Conservation (phyloP, 2,888 invertebrate genomes). For the Parnassius glacialis region DNA sequence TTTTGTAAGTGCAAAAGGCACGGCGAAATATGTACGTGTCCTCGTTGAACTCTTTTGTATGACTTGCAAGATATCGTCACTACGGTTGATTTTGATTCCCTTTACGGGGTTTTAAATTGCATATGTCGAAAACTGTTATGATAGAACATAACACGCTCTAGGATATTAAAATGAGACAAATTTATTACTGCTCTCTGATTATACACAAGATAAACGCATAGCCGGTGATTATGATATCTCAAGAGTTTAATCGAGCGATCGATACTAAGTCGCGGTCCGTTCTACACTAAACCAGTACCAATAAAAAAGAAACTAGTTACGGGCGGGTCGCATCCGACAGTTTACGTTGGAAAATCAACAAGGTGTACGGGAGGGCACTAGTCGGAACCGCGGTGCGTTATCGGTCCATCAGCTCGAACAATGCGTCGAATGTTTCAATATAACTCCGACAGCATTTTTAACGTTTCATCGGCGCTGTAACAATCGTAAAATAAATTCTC, state of each 20-base stretch:
- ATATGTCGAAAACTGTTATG: constrained; percentile 56
- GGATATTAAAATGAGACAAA: constrained; percentile 78
- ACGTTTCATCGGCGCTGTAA: constrained; percentile 78
- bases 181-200: constrained; percentile 76
- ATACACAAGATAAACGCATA: constrained; percentile 77
- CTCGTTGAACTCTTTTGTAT: constrained; percentile 73
- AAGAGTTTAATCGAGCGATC: constrained; percentile 73
- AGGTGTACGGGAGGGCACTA: constrained; percentile 58
- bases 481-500: constrained; percentile 80
- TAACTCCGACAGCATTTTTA: constrained; percentile 78
- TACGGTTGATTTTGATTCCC: constrained; percentile 39
- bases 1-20: too few relatives aligned
- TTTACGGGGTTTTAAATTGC: constrained; percentile 55
- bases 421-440: constrained; percentile 79
- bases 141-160: constrained; percentile 69
- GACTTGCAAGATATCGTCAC: constrained; percentile 37
- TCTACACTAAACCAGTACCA: constrained; percentile 76
- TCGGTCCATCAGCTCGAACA: constrained; percentile 74
- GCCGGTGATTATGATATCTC: constrained; percentile 81
- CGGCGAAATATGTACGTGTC: constrained; percentile 2
- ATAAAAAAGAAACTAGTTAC: constrained; percentile 79
- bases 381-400: constrained; percentile 71
- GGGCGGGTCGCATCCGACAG: constrained; percentile 66
- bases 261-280: constrained; percentile 75
- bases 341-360: constrained; percentile 78